Evolutionary conservation across 35 echinoderm and acorn worm genomes (phyloP).

Genomic region (Ophiothrix spiculata): DNA sequence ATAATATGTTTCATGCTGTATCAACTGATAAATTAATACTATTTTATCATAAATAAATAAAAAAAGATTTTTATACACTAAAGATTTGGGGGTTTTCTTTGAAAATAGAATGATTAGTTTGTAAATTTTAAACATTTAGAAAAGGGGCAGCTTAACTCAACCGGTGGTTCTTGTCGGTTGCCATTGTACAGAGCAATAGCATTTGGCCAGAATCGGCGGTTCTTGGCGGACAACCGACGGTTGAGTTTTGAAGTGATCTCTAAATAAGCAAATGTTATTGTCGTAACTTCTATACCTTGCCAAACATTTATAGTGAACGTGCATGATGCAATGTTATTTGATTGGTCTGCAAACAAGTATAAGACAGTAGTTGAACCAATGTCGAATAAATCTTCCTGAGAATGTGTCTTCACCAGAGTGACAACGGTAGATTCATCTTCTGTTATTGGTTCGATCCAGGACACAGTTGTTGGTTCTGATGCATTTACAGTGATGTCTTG

Average conservation of each 20-base stretch:
- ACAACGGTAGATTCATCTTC: neutral
- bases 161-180: neutral
- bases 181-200: neutral
- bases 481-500: neutral
- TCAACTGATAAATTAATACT: too few species aligned
- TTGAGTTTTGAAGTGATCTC: neutral
- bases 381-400: neutral
- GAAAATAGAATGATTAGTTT: too few species aligned
- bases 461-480: neutral
- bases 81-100: too few species aligned
- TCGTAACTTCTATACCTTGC: neutral
- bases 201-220: neutral
- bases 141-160: neutral
- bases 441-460: neutral
- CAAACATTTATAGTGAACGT: neutral
- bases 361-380: neutral
- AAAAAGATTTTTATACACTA: too few species aligned
- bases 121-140: too few species aligned
- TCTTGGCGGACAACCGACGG: neutral
- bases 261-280: too few species aligned
- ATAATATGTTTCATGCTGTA: too few species aligned
- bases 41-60: too few species aligned
- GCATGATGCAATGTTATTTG: neutral
- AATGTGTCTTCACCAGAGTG: neutral
- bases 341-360: neutral